These are phyloP conservation scores for Empidonax alnorum DNA, from an alignment of 2,113 vertebrate species.

Conservation along the genomic window DNA sequence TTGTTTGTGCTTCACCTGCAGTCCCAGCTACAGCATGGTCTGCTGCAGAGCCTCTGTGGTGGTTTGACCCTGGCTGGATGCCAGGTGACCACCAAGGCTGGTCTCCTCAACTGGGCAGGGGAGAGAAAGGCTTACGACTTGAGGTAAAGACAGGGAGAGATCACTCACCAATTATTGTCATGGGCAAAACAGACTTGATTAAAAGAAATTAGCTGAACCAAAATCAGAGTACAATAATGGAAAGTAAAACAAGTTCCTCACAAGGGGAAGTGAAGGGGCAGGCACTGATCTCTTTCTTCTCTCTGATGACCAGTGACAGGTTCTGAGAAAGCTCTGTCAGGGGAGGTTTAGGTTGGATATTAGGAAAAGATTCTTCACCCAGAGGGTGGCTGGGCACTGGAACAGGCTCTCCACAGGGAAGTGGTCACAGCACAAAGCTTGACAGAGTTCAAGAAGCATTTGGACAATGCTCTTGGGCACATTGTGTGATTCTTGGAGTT, in stretches of 20 bases:
- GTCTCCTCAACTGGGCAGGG: neutral
- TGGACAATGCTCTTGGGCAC: neutral
- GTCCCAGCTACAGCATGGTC: neutral
- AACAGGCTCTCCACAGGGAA: neutral
- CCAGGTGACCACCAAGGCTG: neutral
- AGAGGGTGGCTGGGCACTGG: rapidly evolving
- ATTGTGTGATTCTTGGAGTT: neutral
- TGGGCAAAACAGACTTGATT: neutral
- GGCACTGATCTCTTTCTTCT: neutral
- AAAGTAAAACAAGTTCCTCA: neutral
- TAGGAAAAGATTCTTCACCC: neutral
- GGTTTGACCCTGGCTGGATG: neutral
- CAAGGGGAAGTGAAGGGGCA: neutral
- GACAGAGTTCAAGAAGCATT: neutral
- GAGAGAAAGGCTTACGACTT: neutral
- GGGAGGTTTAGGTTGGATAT: neutral
- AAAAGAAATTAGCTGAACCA: neutral
- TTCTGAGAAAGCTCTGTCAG: rapidly evolving
- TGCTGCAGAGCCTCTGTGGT: neutral
- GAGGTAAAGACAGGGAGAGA: neutral
- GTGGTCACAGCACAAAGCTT: neutral
- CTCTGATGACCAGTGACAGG: neutral
- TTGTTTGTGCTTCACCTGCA: neutral
- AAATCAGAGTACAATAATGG: neutral
- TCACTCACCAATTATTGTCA: neutral